These are phyloP conservation scores for Luffia ferchaultella DNA, from an alignment of 2,888 invertebrate species.

Conservation along the genomic window DNA sequence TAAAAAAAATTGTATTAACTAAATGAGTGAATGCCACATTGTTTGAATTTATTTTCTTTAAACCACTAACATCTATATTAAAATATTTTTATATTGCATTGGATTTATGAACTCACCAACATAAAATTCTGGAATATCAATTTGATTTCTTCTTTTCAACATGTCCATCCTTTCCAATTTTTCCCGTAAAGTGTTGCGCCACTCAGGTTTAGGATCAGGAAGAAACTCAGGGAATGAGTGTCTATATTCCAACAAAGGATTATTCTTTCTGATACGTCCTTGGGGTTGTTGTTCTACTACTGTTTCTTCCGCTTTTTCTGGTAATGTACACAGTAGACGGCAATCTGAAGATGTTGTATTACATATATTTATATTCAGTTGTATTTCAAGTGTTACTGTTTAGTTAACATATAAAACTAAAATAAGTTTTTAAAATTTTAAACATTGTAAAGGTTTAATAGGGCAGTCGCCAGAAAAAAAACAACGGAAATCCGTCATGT, in stretches of 20 bases:
- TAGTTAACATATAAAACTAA: no score
- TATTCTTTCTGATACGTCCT: slow-evolving; percentile 16
- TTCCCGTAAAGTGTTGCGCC: slow-evolving; percentile 83
- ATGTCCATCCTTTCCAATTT: slow-evolving; percentile 93
- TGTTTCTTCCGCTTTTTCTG: slow-evolving; percentile 28
- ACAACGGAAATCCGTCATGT: no score
- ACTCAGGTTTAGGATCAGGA: slow-evolving; percentile 81
- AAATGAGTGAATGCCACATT: no score
- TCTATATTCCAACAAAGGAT: slow-evolving; percentile 64
- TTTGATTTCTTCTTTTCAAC: slow-evolving; percentile 79
- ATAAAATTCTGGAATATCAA: slow-evolving; percentile 98
- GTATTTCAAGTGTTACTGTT: no score
- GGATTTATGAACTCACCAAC: slow-evolving; percentile 76
- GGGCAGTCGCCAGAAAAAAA: no score
- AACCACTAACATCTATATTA: no score
- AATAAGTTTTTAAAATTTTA: no score
- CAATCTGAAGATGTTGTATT: slow-evolving; percentile 26
- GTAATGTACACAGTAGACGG: slow-evolving; percentile 34
- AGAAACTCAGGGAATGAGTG: slow-evolving; percentile 91
- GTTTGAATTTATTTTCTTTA: no score
- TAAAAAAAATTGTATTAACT: no score
- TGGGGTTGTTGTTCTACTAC: slow-evolving; percentile 15
- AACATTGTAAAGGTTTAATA: no score
- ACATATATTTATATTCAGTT: no score
- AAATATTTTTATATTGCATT: no score